Evolutionary conservation across 1,140 invertebrate genomes (phyloP).

Genomic region (Tetramorium simillimum): DNA sequence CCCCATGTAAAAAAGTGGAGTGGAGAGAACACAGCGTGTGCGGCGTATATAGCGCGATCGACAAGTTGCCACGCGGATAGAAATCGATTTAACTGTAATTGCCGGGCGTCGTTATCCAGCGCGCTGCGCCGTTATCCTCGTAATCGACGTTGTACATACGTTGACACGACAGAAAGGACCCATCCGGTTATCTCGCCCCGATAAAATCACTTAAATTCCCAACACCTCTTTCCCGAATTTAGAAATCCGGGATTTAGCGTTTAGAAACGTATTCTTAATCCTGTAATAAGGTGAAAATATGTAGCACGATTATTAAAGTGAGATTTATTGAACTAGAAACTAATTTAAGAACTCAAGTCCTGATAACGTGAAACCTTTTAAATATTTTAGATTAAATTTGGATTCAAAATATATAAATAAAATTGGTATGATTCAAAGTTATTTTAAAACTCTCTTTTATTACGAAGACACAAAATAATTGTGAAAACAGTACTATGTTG

Average conservation of each 20-base stretch:
- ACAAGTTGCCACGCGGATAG: constrained; percentile 27
- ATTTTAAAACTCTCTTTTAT: background rate
- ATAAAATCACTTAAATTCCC: constrained; percentile 36
- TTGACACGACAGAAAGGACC: constrained; percentile 41
- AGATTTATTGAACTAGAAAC: background rate
- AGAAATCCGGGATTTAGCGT: background rate
- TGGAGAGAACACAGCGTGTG: constrained; percentile 9
- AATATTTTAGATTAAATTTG: background rate
- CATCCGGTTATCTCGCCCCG: background rate
- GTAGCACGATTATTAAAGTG: background rate
- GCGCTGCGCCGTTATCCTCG: constrained; percentile 22
- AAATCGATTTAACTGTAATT: constrained; percentile 58
- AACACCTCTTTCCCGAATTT: constrained; percentile 2
- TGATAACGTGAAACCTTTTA: background rate
- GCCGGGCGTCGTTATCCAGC: constrained; percentile 32
- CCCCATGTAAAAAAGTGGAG: background rate
- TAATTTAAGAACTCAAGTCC: background rate
- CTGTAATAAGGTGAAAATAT: background rate
- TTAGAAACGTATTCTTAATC: background rate
- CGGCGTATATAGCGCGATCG: constrained; percentile 38
- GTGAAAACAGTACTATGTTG: background rate
- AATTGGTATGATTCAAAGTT: background rate
- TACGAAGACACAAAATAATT: background rate
- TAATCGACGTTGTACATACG: constrained; percentile 32
- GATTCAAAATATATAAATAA: background rate